A percentile compares a stretch with the other conserved stretches of the same genome.
phyloP scores from a whole-genome alignment of 1,140 invertebrate genomes.

The Diabrotica virgifera region DNA sequence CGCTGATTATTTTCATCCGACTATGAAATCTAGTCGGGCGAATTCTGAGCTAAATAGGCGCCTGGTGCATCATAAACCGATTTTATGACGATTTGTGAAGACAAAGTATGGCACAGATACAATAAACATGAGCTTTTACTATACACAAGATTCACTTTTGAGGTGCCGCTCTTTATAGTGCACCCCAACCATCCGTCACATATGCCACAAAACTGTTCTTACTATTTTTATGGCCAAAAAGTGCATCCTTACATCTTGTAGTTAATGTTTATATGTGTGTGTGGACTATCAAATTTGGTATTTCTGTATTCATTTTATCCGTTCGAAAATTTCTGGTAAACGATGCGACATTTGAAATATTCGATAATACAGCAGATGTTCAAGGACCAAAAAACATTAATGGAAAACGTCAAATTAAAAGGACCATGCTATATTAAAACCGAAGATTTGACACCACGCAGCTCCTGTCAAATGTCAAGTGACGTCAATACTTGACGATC shows the following conservation, averaged over 20 bases:
- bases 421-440: too few relatives aligned
- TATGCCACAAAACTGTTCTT: constrained; percentile 2
- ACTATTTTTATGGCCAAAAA: constrained; percentile 3
- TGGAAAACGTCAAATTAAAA: too few relatives aligned
- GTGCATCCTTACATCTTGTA: constrained; percentile 2
- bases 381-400: too few relatives aligned
- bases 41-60: constrained; percentile 36
- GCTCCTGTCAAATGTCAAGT: too few relatives aligned
- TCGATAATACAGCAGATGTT: too few relatives aligned
- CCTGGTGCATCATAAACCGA: constrained; percentile 40
- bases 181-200: constrained; percentile 8
- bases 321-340: too few relatives aligned
- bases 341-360: too few relatives aligned
- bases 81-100: constrained; percentile 43
- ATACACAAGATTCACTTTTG: constrained; percentile 28
- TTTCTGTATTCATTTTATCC: too few relatives aligned
- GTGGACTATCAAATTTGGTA: too few relatives aligned
- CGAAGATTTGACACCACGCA: too few relatives aligned
- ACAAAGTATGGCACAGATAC: constrained; percentile 41
- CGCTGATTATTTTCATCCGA: constrained; percentile 37
- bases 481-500: too few relatives aligned
- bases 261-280: not conserved
- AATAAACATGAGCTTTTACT: constrained; percentile 39
- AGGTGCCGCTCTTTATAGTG: constrained; percentile 27
- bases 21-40: not conserved